Base-by-base conservation (phyloP, 2,888 invertebrate genomes). In the Aethes cnicana region DNA sequence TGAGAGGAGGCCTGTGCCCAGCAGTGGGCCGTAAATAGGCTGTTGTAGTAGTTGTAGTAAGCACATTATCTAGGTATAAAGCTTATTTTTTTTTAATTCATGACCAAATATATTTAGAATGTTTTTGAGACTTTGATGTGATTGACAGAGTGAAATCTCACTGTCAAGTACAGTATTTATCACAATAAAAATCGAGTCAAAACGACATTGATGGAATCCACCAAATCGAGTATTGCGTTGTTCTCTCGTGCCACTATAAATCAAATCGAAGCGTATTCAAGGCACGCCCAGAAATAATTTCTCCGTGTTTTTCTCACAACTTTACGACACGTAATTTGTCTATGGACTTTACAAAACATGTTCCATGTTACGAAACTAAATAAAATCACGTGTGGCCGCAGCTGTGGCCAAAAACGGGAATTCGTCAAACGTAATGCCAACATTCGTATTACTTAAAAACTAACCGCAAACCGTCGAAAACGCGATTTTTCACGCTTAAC, bases 401-500 rank as follows among this genome's bases (percentile, higher is more conserved):
- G 81, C 82, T 86, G 84, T 75, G 58, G 50, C 60, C 63, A 65
- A 65, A 68, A 69, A 71, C 69, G 62, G 62, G 67, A 71, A 83
- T 82, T 74, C 79, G 76, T 76, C 75, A 74, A 61, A 73, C 68
- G 60, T 86, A 85, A 87, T 82, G 76, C 74, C 66, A 72, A 78
- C 84, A 88, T 88, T 84, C 79, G 73, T 88, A 83, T 81, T 77
- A 74, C 83, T 85, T 84, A 83, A 82, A 80, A 77, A 74, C 70
- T 61, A 53, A 82, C 85, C 85, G 73, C 86, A 80, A 73, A 83
- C 82, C 82, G 72, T 71, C 77, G 72, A 74, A 81, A 86, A 84
- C 74, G 69, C 77, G 70, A 89, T 89, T 88, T 80, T 88, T 88
- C 87, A 89, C 84, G 85, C 76, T 78, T 71, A 67, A 81, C 83